A percentile compares a stretch with the other conserved stretches of the same genome.
phyloP scores from a whole-genome alignment of 2,113 vertebrate species.

The Pipa parva region DNA sequence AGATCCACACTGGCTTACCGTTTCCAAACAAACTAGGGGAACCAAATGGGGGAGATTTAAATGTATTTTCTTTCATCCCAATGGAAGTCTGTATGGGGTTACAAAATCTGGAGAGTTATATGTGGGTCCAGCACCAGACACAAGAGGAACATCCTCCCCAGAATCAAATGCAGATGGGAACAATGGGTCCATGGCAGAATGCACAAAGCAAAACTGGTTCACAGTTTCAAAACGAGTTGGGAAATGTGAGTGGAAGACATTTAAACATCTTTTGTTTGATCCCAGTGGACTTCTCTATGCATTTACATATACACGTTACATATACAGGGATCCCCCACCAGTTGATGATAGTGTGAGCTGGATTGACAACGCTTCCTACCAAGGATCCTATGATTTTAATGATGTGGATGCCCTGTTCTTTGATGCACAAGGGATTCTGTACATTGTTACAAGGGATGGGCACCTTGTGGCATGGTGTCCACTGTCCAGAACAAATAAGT shows the following conservation, averaged over 20 bases:
- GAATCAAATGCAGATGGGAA: too few relatives aligned
- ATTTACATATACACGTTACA: not conserved
- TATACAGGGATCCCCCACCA: not conserved
- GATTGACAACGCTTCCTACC: not conserved
- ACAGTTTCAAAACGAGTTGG: not conserved
- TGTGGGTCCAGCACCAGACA: too few relatives aligned
- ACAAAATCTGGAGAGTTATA: too few relatives aligned
- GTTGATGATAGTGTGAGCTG: not conserved
- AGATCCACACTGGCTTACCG: too few relatives aligned
- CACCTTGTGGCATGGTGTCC: not conserved
- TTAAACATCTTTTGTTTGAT: not conserved
- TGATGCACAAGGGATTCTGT: not conserved
- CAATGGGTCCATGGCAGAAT: too few relatives aligned
- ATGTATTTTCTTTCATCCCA: too few relatives aligned
- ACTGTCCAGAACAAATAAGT: not conserved
- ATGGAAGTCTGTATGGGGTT: too few relatives aligned
- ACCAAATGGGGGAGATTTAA: too few relatives aligned
- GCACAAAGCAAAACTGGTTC: not conserved
- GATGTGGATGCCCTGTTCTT: not conserved
- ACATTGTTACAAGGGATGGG: not conserved
- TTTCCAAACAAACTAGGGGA: too few relatives aligned
- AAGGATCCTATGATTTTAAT: not conserved
- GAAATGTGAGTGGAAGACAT: not conserved
- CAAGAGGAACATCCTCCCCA: too few relatives aligned
- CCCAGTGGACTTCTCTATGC: not conserved